These are phyloP conservation scores for Pseudorhombus dupliciocellatus DNA, from an alignment of 2,113 vertebrate species.

Conservation along the genomic window DNA sequence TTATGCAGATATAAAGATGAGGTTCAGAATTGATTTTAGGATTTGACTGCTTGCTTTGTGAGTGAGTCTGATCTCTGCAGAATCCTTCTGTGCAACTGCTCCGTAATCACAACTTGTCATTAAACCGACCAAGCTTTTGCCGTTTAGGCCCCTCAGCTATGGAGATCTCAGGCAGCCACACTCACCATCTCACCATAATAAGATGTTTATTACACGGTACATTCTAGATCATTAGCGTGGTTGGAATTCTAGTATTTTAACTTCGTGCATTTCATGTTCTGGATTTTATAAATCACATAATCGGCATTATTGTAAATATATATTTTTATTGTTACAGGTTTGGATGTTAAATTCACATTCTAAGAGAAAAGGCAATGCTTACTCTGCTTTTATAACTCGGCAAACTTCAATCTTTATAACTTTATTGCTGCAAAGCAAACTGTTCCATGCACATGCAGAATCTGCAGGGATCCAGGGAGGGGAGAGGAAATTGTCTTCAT, in stretches of 20 bases:
- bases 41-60: no score
- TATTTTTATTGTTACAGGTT: neutral
- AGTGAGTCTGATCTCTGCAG: no score
- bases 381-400: conserved; percentile 4
- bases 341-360: neutral
- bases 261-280: no score
- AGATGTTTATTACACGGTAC: neutral
- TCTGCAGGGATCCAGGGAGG: conserved; percentile 35
- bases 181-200: neutral
- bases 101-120: neutral
- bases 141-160: neutral
- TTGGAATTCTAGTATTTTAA: neutral
- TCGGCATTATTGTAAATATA: no score
- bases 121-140: neutral
- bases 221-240: neutral
- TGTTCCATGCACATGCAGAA: conserved; percentile 32
- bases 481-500: conserved; percentile 72
- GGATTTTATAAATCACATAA: neutral
- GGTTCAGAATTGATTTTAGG: no score
- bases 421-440: conserved; percentile 7
- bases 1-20: no score
- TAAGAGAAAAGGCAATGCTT: neutral
- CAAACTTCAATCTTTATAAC: conserved; percentile 6
- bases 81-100: neutral
- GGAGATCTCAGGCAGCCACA: neutral